Conservation (phyloP, 2,113 vertebrate genomes). For the Sclerurus mexicanus region DNA sequence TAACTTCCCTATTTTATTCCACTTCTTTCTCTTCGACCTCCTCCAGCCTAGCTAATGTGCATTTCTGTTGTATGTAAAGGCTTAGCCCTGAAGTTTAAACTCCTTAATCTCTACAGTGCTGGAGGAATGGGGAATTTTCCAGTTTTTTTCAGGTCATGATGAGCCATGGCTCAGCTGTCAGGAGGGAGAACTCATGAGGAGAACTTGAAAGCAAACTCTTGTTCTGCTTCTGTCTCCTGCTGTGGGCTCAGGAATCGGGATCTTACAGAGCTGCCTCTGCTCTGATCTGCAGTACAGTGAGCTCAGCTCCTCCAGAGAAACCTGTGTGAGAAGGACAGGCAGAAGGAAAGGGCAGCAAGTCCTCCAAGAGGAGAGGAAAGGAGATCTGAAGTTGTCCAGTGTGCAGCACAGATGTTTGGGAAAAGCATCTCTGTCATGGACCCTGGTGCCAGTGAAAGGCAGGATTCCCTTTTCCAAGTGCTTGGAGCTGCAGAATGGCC, state of each 20-base stretch:
- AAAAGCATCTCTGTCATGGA: not conserved
- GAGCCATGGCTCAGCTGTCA: not conserved
- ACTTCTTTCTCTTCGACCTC: accelerated
- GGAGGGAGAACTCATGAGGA: not conserved
- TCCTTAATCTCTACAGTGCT: not conserved
- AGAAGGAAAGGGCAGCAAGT: not conserved
- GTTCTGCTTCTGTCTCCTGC: not conserved
- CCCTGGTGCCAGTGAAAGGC: not conserved
- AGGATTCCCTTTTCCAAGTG: not conserved
- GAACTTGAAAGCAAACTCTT: not conserved
- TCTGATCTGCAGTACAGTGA: not conserved
- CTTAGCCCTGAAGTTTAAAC: too few species aligned
- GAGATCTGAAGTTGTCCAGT: not conserved
- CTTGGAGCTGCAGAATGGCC: not conserved
- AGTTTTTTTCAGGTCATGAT: not conserved
- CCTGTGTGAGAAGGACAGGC: not conserved
- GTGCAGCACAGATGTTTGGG: not conserved
- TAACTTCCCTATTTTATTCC: not conserved
- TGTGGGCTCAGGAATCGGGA: accelerated
- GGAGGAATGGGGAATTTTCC: not conserved
- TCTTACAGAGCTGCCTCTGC: not conserved
- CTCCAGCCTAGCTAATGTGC: not conserved
- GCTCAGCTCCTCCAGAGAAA: not conserved
- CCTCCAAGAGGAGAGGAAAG: not conserved
- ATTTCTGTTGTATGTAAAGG: not conserved